Percentiles rank a stretch among this genome's conserved stretches.
These are phyloP conservation scores for Hydrolagus colliei DNA, from an alignment of 2,797 vertebrate species.

Conservation along the genomic window DNA sequence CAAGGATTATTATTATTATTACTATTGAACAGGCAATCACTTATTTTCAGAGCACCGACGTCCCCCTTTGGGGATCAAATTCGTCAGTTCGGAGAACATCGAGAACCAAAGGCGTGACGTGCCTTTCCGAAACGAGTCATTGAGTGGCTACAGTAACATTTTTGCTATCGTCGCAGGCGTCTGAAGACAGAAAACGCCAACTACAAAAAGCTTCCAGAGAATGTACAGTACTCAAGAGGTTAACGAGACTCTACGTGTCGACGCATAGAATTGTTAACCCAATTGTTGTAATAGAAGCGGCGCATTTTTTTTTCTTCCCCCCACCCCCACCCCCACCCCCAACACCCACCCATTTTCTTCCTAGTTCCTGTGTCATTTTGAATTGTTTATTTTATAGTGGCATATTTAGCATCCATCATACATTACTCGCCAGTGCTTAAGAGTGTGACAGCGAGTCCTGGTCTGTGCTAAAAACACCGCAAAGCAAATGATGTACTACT, in stretches of 20 bases:
- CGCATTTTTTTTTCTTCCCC: background rate
- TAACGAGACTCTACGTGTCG: background rate
- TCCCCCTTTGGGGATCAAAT: no score
- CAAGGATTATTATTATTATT: no score
- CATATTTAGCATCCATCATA: slow-evolving; percentile 31
- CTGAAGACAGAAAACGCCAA: background rate
- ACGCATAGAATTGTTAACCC: slow-evolving; percentile 1
- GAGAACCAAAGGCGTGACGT: no score
- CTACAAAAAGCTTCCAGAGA: background rate
- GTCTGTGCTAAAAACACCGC: slow-evolving; percentile 2
- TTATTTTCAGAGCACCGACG: no score
- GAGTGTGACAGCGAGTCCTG: background rate
- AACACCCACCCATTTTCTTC: background rate
- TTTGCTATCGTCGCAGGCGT: background rate
- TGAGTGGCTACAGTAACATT: background rate
- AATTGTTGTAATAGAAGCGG: background rate
- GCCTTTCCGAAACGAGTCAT: no score
- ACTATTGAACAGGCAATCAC: background rate
- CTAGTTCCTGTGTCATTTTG: slow-evolving; percentile 22
- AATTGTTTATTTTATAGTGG: slow-evolving; percentile 30
- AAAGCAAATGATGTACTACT: slow-evolving; percentile 5
- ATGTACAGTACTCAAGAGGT: background rate
- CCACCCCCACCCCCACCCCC: no score
- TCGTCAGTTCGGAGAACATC: no score
- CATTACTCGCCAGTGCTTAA: background rate